Evolutionary conservation across 1,140 invertebrate genomes (phyloP).

Genomic region (Anthonomus grandis): DNA sequence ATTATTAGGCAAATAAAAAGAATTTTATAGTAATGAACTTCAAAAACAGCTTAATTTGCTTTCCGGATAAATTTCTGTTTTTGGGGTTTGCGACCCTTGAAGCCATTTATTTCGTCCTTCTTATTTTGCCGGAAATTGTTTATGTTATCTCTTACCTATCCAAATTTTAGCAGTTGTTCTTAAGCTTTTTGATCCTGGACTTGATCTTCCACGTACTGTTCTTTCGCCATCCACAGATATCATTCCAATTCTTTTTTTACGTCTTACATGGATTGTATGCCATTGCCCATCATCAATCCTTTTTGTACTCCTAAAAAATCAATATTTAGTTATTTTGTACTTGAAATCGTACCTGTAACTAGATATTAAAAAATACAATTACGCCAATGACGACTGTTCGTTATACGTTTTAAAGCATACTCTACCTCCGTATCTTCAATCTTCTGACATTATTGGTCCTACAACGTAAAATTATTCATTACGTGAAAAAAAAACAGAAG

Average conservation of each 20-base stretch:
- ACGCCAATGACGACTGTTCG: too few species aligned
- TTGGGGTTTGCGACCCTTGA: neutral
- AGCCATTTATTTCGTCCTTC: neutral
- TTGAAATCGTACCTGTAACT: too few species aligned
- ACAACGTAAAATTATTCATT: too few species aligned
- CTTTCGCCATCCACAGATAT: constrained; percentile 66
- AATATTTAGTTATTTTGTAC: neutral
- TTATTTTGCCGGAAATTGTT: too few species aligned
- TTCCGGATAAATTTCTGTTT: too few species aligned
- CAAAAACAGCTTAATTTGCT: too few species aligned
- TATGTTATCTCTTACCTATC: constrained; percentile 60
- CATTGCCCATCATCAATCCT: constrained; percentile 69
- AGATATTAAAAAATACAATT: too few species aligned
- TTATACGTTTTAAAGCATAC: too few species aligned
- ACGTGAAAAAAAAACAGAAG: too few species aligned
- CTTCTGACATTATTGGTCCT: too few species aligned
- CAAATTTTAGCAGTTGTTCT: constrained; percentile 73
- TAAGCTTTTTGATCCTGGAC: constrained; percentile 62
- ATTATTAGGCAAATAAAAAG: constrained; percentile 27
- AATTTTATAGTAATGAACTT: constrained; percentile 22
- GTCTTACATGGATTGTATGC: constrained; percentile 65
- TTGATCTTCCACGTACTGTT: constrained; percentile 60
- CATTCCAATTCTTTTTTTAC: constrained; percentile 64
- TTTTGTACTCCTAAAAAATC: constrained; percentile 51
- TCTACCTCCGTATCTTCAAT: too few species aligned